phyloP scores from a whole-genome alignment of 2,797 vertebrate species.

The Trichosurus vulpecula region DNA sequence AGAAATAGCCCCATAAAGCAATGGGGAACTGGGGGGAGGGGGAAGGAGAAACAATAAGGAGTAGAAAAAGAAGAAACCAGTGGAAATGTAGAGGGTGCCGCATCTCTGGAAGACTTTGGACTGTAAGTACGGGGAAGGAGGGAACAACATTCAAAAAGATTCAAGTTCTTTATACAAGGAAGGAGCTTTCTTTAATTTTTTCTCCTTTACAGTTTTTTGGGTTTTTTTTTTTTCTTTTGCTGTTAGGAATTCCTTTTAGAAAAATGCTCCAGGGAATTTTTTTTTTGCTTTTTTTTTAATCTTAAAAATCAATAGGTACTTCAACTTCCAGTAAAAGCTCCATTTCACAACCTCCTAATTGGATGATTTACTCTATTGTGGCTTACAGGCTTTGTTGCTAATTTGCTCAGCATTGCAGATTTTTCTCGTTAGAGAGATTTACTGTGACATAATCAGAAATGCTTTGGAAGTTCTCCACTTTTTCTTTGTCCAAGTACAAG shows the following conservation, averaged over 20 bases:
- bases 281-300: neutral
- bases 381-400: slow-evolving; percentile 46
- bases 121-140: neutral
- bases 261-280: slow-evolving; percentile 49
- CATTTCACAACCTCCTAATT: slow-evolving; percentile 18
- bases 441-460: slow-evolving; percentile 39
- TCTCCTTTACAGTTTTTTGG: neutral
- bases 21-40: neutral
- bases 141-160: neutral
- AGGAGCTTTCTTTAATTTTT: neutral
- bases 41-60: rapidly evolving
- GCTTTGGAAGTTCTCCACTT: slow-evolving; percentile 56
- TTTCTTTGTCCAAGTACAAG: slow-evolving; percentile 66
- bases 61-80: neutral
- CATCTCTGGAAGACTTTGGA: neutral
- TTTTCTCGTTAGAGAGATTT: slow-evolving; percentile 69
- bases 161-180: neutral
- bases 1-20: neutral
- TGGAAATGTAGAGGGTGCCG: neutral
- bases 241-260: slow-evolving; percentile 37
- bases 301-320: slow-evolving; percentile 14
- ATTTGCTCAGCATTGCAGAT: slow-evolving; percentile 55
- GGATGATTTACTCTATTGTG: slow-evolving; percentile 49
- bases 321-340: slow-evolving; percentile 34
- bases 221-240: slow-evolving; percentile 39